Evolutionary conservation across 2,888 invertebrate genomes (phyloP).

Genomic region (Leptodirus hochenwartii): DNA sequence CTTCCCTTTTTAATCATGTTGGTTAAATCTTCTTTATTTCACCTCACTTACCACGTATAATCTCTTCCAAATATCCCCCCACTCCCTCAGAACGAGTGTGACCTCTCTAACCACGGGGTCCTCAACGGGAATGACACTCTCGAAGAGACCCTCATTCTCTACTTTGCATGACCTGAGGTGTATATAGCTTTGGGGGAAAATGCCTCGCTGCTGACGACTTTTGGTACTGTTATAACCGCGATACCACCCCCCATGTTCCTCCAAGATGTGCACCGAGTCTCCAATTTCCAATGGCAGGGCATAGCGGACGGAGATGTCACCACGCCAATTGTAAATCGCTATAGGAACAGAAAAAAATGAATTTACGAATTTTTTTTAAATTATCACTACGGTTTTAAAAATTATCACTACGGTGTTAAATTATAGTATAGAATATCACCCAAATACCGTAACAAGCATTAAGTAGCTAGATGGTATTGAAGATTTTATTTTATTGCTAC

Average conservation of each 20-base stretch:
- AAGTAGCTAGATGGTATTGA: no score
- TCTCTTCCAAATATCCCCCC: constrained; percentile 85
- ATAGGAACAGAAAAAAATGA: constrained; percentile 24
- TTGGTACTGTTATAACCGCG: constrained; percentile 72
- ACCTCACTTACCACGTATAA: constrained; percentile 75
- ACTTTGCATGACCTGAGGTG: constrained; percentile 58
- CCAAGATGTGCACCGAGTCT: constrained; percentile 79
- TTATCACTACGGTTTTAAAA: no score
- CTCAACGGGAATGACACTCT: constrained; percentile 54
- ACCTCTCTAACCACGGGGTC: constrained; percentile 86
- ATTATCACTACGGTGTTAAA: no score
- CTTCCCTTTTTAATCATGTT: no score
- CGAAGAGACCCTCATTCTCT: constrained; percentile 63
- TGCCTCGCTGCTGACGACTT: constrained; percentile 43
- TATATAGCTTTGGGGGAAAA: constrained; percentile 72
- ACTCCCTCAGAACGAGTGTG: constrained; percentile 79
- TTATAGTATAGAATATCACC: no score
- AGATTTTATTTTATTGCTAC: no score
- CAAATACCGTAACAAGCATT: no score
- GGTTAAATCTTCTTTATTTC: no score
- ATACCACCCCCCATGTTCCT: constrained; percentile 79
- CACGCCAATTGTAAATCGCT: constrained; percentile 86
- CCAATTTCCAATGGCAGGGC: constrained; percentile 78
- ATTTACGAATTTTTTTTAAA: no score
- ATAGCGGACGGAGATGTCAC: constrained; percentile 58